Conservation (phyloP, 53 echinoderm and acorn worm genomes). For the Henricia sp. region DNA sequence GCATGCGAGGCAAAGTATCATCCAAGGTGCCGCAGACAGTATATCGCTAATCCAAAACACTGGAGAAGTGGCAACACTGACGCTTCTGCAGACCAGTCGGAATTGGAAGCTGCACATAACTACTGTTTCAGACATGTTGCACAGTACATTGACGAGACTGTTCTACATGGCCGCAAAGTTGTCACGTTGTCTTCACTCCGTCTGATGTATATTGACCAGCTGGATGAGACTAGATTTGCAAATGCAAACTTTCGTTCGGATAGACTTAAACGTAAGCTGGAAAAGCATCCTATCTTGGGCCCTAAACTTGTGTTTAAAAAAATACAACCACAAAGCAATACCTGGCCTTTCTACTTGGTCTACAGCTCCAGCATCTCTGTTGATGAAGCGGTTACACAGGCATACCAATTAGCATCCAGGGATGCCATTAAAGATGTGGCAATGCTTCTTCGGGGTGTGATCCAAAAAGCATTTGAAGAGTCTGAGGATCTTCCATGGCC, state of each 20-base stretch:
- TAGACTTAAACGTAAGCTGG: conserved; percentile 24
- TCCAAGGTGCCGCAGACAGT: conserved; percentile 20
- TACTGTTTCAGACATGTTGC: too few relatives aligned
- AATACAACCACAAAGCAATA: neutral
- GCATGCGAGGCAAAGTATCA: conserved; percentile 59
- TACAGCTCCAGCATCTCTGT: conserved; percentile 29
- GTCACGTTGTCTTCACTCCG: too few relatives aligned
- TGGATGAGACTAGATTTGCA: conserved; percentile 19
- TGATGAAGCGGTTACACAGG: conserved; percentile 40
- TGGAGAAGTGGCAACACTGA: too few relatives aligned
- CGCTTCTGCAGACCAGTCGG: too few relatives aligned
- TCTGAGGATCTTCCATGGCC: conserved; percentile 53
- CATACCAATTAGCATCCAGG: conserved; percentile 39
- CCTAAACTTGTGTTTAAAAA: neutral
- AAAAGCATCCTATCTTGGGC: too few relatives aligned
- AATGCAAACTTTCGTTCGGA: conserved; percentile 25
- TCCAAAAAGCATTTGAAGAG: conserved; percentile 43
- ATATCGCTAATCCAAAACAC: neutral
- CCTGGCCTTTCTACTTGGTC: conserved; percentile 31
- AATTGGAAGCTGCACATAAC: too few relatives aligned
- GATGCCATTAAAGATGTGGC: conserved; percentile 44
- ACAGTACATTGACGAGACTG: too few relatives aligned
- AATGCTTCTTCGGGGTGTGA: conserved; percentile 5
- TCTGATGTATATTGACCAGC: neutral
- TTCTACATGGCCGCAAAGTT: too few relatives aligned